phyloP scores from a whole-genome alignment of 2,113 vertebrate species.

The Protobothrops flavoviridis region DNA sequence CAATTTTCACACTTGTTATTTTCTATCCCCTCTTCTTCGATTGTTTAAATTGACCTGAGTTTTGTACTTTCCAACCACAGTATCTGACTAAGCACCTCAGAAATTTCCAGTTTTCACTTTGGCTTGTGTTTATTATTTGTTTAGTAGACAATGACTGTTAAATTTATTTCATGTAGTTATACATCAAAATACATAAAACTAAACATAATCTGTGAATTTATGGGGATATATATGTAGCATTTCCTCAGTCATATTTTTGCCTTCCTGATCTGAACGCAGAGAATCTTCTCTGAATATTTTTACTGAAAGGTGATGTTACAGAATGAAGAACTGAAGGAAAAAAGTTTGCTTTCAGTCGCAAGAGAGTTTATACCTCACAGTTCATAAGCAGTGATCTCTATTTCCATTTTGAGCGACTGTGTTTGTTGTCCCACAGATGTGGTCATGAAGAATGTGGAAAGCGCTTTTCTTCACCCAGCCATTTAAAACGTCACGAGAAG shows the following conservation, averaged over 20 bases:
- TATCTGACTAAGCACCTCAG: not conserved
- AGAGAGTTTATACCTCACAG: not conserved
- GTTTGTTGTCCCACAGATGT: conserved; percentile 72
- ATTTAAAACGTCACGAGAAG: conserved; percentile 80
- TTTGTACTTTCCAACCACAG: not conserved
- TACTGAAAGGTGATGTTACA: not conserved
- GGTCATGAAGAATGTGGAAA: conserved; percentile 76
- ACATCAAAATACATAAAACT: not conserved
- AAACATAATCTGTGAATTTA: not conserved
- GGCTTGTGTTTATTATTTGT: not conserved
- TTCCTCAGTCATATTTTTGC: not conserved
- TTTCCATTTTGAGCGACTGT: not conserved
- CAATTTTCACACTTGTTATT: not conserved
- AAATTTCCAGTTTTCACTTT: not conserved
- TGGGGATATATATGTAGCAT: not conserved
- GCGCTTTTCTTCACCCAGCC: conserved; percentile 69
- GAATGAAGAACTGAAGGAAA: not conserved
- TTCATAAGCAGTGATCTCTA: not conserved
- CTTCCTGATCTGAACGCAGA: not conserved
- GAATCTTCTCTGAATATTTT: not conserved
- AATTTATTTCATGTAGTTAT: not conserved
- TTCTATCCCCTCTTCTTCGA: not conserved
- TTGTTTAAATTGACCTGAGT: not conserved
- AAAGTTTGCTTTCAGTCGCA: not conserved
- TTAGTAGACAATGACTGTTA: not conserved